phyloP scores from a whole-genome alignment of 1,140 invertebrate genomes.

The Pseudomyrmex pallidus region DNA sequence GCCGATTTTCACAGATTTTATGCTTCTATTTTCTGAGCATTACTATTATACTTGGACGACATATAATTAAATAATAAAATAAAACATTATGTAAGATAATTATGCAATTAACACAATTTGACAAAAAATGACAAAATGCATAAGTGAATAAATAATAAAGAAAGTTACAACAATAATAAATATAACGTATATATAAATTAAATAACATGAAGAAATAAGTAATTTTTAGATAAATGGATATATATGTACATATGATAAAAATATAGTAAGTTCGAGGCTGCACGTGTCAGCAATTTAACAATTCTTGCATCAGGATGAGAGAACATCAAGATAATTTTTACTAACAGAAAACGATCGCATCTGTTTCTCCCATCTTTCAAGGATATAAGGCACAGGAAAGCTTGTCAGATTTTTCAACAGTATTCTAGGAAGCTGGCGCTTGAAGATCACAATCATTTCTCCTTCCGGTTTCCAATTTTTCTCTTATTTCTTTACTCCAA shows the following conservation, averaged over 20 bases:
- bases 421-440: neutral
- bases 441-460: neutral
- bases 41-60: neutral
- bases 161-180: neutral
- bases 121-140: neutral
- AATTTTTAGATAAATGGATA: neutral
- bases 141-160: neutral
- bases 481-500: neutral
- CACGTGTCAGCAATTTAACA: neutral
- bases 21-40: too few species aligned
- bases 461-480: neutral
- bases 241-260: neutral
- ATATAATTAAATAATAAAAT: conserved; percentile 3
- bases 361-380: conserved; percentile 22
- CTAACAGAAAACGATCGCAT: conserved; percentile 41
- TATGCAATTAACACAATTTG: neutral
- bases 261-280: neutral
- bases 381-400: neutral
- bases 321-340: neutral
- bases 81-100: neutral
- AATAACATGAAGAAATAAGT: neutral
- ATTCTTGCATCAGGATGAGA: neutral
- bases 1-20: neutral
- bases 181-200: neutral
- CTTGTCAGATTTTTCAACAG: neutral